Evolutionary conservation across 2,888 invertebrate species (phyloP).

Genomic region (Chrysina gloriosa): DNA sequence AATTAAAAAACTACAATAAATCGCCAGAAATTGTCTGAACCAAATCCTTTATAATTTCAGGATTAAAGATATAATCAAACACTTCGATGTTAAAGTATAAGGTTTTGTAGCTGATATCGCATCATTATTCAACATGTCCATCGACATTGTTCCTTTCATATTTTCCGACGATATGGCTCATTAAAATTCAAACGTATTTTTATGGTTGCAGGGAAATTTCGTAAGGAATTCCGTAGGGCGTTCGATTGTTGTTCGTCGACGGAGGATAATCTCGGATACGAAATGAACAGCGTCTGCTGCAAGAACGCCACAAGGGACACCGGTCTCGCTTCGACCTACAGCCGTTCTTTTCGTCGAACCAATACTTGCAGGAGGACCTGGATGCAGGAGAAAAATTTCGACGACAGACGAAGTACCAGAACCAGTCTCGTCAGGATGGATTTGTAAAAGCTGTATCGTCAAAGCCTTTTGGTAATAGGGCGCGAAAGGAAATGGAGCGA

Average conservation of each 20-base stretch:
- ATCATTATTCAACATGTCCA: too few species aligned
- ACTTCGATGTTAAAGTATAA: too few species aligned
- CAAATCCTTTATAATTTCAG: too few species aligned
- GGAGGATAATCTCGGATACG: conserved; percentile 59
- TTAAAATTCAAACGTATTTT: too few species aligned
- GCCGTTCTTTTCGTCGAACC: conserved; percentile 30
- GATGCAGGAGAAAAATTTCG: conserved; percentile 41
- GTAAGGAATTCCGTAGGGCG: conserved; percentile 77
- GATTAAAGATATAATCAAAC: too few species aligned
- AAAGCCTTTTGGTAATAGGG: neutral
- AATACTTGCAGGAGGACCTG: conserved; percentile 37
- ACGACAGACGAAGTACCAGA: conserved; percentile 53
- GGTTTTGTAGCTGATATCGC: too few species aligned
- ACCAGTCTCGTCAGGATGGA: conserved; percentile 56
- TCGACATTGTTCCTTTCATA: too few species aligned
- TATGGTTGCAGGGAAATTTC: conserved; percentile 80
- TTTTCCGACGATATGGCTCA: too few species aligned
- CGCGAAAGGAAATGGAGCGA: too few species aligned
- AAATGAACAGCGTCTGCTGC: conserved; percentile 51
- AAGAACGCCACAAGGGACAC: conserved; percentile 49
- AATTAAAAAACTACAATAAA: too few species aligned
- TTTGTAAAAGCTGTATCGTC: conserved; percentile 43
- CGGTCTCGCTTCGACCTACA: conserved; percentile 39
- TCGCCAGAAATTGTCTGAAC: too few species aligned
- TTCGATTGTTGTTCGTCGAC: conserved; percentile 68